These are phyloP conservation scores for Mythimna pallens DNA, from an alignment of 2,888 invertebrate genomes.

Conservation along the genomic window DNA sequence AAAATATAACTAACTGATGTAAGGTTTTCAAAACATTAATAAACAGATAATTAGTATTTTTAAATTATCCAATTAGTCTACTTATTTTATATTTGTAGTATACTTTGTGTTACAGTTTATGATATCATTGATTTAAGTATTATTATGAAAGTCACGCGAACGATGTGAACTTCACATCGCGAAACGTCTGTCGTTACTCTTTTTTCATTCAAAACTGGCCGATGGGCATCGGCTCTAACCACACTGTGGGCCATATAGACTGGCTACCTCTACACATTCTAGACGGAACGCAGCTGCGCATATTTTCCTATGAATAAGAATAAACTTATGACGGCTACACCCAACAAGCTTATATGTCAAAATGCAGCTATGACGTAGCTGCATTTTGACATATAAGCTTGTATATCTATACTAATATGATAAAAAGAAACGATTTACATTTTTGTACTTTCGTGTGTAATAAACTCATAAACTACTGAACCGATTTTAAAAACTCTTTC, in stretches of 20 bases:
- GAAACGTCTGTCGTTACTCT: constrained; percentile 52
- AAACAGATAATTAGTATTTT: background rate
- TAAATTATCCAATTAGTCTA: constrained; percentile 6
- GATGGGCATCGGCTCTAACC: constrained; percentile 25
- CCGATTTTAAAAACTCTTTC: too few species aligned
- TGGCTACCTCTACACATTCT: constrained; percentile 17
- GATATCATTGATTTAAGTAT: constrained; percentile 6
- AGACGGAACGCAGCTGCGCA: background rate
- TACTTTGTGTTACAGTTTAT: constrained; percentile 4
- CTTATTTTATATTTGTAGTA: constrained; percentile 5
- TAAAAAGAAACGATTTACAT: too few species aligned
- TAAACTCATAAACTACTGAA: too few species aligned
- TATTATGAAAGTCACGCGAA: constrained; percentile 36
- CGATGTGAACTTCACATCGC: constrained; percentile 24
- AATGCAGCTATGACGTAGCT: constrained; percentile 2
- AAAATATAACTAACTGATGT: constrained; percentile 14
- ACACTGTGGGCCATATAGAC: constrained; percentile 3
- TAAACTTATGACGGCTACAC: background rate
- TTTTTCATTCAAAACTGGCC: constrained; percentile 56
- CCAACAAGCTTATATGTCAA: background rate
- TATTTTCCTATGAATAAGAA: constrained; percentile 25
- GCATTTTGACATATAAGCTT: too few species aligned
- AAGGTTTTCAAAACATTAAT: background rate
- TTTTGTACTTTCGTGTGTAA: too few species aligned
- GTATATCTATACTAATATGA: too few species aligned